phyloP scores from a whole-genome alignment of 2,888 invertebrate genomes.

The Aricia artaxerxes region DNA sequence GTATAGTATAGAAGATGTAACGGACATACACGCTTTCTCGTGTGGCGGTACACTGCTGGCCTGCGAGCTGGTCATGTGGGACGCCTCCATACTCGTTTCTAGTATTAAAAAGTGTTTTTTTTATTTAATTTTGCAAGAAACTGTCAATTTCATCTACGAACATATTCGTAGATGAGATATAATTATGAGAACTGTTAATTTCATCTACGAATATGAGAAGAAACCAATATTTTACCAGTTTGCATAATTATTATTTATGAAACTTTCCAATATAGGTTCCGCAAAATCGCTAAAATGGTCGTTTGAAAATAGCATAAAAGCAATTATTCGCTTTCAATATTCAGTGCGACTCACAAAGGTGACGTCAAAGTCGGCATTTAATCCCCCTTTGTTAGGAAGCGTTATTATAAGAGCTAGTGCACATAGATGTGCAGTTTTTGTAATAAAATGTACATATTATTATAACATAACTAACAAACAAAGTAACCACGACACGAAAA shows the following conservation, averaged over 20 bases:
- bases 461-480: no score
- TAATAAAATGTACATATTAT: no score
- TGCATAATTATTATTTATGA: not conserved
- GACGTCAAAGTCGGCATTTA: not conserved
- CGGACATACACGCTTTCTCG: no score
- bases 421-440: not conserved
- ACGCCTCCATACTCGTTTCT: no score
- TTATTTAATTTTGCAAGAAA: no score
- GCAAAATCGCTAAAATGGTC: not conserved
- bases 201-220: not conserved
- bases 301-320: not conserved
- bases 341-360: not conserved
- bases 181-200: no score
- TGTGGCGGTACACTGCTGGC: no score
- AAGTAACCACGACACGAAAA: no score
- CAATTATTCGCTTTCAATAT: constrained; percentile 4
- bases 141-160: not conserved
- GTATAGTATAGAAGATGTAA: no score
- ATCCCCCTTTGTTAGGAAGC: not conserved
- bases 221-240: not conserved
- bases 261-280: not conserved
- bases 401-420: not conserved
- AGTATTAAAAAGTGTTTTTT: no score
- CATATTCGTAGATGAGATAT: not conserved
- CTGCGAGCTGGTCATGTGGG: no score